Conservation (phyloP, 2,797 vertebrate species). For the Dermochelys coriacea region DNA sequence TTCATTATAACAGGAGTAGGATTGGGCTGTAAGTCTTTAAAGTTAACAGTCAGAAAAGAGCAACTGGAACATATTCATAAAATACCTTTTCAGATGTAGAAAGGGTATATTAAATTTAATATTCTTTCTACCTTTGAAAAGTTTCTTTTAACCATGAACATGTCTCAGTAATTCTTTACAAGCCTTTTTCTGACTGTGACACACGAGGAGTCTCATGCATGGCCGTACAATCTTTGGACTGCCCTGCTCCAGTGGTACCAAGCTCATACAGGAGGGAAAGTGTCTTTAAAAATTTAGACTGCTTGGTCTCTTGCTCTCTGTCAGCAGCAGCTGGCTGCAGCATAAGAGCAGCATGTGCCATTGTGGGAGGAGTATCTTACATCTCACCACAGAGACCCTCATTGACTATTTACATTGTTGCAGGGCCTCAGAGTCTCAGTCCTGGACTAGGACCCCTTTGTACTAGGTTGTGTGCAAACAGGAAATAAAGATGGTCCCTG, state of each 20-base stretch:
- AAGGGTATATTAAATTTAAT: not conserved
- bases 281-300: not conserved
- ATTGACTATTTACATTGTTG: not conserved
- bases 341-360: not conserved
- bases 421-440: not conserved
- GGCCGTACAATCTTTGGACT: not conserved
- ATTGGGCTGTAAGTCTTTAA: not conserved
- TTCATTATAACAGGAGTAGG: not conserved
- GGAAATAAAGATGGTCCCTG: not conserved
- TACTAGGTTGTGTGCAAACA: not conserved
- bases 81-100: not conserved
- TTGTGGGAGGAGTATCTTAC: not conserved
- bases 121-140: not conserved
- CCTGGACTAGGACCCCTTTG: not conserved
- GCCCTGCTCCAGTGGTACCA: not conserved
- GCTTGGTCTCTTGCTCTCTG: not conserved
- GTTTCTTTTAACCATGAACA: not conserved
- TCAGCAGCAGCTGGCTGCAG: not conserved
- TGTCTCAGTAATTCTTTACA: not conserved
- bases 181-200: not conserved
- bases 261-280: not conserved
- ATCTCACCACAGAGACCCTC: not conserved
- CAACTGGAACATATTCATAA: not conserved
- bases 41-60: not conserved
- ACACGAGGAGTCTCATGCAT: not conserved